Evolutionary conservation across 64 coral and sea anemone species (phyloP).

Genomic region (Pocillopora verrucosa): DNA sequence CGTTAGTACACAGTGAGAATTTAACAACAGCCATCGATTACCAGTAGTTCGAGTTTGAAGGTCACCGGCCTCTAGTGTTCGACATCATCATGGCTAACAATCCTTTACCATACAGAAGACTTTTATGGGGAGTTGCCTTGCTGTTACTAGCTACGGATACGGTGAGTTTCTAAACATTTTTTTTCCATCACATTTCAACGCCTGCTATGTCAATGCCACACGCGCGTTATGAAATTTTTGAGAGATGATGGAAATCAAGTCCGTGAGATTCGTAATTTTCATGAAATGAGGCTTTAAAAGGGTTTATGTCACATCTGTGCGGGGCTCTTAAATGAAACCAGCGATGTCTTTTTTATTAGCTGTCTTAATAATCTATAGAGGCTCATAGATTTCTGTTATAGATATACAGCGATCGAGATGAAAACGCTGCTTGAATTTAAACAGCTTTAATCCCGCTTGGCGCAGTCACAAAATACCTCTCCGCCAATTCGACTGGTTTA

Average conservation of each 20-base stretch:
- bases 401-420: background rate
- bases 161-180: slow-evolving; percentile 27
- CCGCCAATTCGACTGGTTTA: background rate
- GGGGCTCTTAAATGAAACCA: background rate
- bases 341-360: slow-evolving; percentile 28
- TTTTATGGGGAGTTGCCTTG: background rate
- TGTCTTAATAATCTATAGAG: slow-evolving; percentile 25
- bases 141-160: background rate
- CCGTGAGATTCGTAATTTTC: background rate
- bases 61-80: slow-evolving; percentile 7
- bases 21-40: slow-evolving; percentile 10
- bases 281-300: background rate
- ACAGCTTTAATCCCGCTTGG: background rate
- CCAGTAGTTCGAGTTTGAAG: slow-evolving; percentile 32
- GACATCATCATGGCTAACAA: background rate
- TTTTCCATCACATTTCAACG: background rate
- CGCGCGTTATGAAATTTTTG: background rate
- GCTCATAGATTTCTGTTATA: slow-evolving; percentile 22
- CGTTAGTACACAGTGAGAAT: background rate
- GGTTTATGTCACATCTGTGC: background rate
- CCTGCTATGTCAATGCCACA: background rate
- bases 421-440: background rate
- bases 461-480: background rate
- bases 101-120: slow-evolving; percentile 1
- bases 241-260: background rate